Evolutionary conservation across 2,113 vertebrate genomes (phyloP), one percentile per base, ranked within the genome.

Genomic region (Pithys albifrons): DNA sequence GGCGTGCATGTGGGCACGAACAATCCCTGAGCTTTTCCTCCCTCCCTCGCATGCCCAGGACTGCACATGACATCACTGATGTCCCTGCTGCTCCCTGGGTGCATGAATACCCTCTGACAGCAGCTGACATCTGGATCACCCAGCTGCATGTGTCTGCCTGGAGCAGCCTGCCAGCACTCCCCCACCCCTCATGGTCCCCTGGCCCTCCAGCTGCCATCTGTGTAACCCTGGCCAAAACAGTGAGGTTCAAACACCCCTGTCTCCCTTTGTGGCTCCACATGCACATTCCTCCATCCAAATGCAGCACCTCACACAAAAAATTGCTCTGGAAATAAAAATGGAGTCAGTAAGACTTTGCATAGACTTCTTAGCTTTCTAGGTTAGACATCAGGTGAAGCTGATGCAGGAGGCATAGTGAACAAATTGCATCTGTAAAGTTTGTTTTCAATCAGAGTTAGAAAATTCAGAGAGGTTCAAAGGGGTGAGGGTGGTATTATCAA

Each of bases 111-210:
- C 18, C 1, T 39, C 59, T 83, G 88, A 69, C 81, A 86, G 89
- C 94, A 96, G 73, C 87, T 93, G 85, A 24, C 93, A 92, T 57
- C 90, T 96, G 85, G 29, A 14, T 81, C 7, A 2, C 69, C 71
- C 92, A 93, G 91, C 76, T 92, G 96, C 65, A 11, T 19, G 73
- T 48, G 71, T 29, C 39, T 92, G 78, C 64, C 72, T 14, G 0
- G 12, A 70, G 67, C 82, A 80, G 85, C 92, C 85, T 70, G 33
- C 59, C 51, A 48, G 65, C 33, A 37, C n/a, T 90, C 25, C 4
- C 33, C 64, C 79, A 18, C 2, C 2, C 57, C 39, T n/a, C 57
- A 49, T 16, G 6, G 49, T 61, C 61, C 58, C 49, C 20, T 71
- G 77, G 61, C 83, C 72, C n/a, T 82, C 48, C 48, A 27, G 14